These are phyloP conservation scores for Eretmochelys imbricata DNA, from an alignment of 2,113 vertebrate genomes.

Conservation along the genomic window DNA sequence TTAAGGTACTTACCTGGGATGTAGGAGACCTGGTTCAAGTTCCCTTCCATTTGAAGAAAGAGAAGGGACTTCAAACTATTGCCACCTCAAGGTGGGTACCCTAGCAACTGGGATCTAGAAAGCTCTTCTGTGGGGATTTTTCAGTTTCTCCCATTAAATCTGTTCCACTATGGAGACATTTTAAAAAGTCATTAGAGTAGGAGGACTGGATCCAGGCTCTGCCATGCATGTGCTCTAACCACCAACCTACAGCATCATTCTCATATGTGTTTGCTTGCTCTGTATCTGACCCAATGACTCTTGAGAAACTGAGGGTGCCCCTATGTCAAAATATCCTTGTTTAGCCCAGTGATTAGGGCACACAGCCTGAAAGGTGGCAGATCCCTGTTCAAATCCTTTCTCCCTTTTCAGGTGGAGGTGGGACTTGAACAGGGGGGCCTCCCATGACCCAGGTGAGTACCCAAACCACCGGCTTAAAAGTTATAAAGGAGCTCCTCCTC, in stretches of 20 bases:
- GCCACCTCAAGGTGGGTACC: background rate
- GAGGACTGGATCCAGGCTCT: background rate
- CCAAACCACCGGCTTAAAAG: background rate
- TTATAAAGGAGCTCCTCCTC: background rate
- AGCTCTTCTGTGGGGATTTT: background rate
- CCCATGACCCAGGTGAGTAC: background rate
- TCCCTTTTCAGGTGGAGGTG: no score
- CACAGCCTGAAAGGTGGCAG: background rate
- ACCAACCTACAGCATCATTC: background rate
- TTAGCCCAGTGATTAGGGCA: background rate
- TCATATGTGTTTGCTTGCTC: background rate
- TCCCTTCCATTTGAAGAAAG: background rate
- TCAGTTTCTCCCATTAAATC: background rate
- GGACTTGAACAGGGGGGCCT: no score
- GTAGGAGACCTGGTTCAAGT: background rate
- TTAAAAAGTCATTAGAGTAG: background rate
- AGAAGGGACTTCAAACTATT: background rate
- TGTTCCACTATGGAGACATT: background rate
- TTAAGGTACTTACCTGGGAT: background rate
- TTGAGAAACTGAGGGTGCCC: background rate
- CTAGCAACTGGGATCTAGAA: background rate
- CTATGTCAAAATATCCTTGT: background rate
- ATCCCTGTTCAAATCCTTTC: background rate
- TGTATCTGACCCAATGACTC: background rate
- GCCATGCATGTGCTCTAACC: background rate